Evolutionary conservation across 2,888 invertebrate species (phyloP).

Genomic region (Microctonus aethiopoides): DNA sequence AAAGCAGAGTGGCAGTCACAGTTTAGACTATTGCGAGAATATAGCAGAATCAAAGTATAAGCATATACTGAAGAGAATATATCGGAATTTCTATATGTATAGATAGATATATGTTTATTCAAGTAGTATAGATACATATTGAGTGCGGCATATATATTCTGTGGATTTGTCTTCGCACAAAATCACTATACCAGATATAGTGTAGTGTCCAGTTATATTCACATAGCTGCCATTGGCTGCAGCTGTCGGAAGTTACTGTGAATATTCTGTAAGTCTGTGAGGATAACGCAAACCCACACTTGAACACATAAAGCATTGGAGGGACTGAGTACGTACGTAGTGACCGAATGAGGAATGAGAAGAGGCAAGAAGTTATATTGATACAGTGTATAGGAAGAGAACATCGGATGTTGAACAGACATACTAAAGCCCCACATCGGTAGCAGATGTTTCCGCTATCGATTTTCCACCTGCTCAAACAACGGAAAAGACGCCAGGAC

Average conservation of each 20-base stretch:
- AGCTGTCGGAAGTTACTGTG: conserved; percentile 50
- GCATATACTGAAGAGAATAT: background rate
- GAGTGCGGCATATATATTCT: background rate
- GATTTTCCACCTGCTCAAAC: conserved; percentile 36
- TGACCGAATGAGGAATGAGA: conserved; percentile 21
- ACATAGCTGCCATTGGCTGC: conserved; percentile 45
- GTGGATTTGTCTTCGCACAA: background rate
- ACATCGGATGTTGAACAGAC: conserved; percentile 13
- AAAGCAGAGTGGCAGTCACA: too few species aligned
- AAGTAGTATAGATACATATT: background rate
- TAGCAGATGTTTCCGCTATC: conserved; percentile 42
- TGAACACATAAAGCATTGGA: conserved; percentile 23
- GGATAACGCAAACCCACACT: conserved; percentile 40
- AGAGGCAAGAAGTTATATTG: background rate
- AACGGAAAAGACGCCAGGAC: background rate
- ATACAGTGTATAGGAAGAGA: background rate
- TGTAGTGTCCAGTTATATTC: conserved; percentile 13
- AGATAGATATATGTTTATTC: background rate
- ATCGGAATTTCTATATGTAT: background rate
- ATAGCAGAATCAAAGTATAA: background rate
- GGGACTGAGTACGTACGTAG: too few species aligned
- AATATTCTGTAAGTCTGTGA: conserved; percentile 43
- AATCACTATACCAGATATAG: background rate
- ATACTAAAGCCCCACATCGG: conserved; percentile 33
- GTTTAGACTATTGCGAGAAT: too few species aligned